phyloP scores from a whole-genome alignment of 35 echinoderm and acorn worm species.

The Strongylocentrotus purpuratus region DNA sequence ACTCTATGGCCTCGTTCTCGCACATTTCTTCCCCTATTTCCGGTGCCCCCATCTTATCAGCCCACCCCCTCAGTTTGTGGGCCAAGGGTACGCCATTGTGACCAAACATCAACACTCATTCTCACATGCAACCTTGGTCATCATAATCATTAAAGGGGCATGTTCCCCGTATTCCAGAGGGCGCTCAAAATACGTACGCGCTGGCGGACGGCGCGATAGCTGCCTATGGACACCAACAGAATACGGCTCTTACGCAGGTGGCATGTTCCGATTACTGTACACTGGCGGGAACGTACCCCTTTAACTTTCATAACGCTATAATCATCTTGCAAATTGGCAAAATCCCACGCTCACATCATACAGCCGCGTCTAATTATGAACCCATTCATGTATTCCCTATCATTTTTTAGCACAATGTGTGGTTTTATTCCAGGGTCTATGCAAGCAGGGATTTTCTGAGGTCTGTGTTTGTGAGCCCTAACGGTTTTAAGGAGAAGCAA shows the following conservation, averaged over 20 bases:
- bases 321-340: not conserved
- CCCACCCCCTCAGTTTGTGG: not conserved
- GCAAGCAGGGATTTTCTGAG: not conserved
- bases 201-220: too few species aligned
- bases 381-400: not conserved
- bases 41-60: not conserved
- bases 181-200: too few species aligned
- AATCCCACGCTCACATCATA: not conserved
- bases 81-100: not conserved
- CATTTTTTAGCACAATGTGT: not conserved
- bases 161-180: too few species aligned
- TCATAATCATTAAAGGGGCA: too few species aligned
- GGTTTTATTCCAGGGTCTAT: not conserved
- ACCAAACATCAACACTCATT: not conserved
- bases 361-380: not conserved
- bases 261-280: too few species aligned
- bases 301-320: not conserved
- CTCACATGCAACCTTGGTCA: not conserved
- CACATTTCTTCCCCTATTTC: too few species aligned
- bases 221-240: too few species aligned
- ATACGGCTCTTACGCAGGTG: too few species aligned
- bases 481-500: too few species aligned
- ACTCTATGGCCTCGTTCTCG: not conserved
- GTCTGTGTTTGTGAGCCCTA: too few species aligned
- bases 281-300: too few species aligned